Base-by-base conservation (phyloP, 2,888 invertebrate species). In the Lycocerus yunnanus region DNA sequence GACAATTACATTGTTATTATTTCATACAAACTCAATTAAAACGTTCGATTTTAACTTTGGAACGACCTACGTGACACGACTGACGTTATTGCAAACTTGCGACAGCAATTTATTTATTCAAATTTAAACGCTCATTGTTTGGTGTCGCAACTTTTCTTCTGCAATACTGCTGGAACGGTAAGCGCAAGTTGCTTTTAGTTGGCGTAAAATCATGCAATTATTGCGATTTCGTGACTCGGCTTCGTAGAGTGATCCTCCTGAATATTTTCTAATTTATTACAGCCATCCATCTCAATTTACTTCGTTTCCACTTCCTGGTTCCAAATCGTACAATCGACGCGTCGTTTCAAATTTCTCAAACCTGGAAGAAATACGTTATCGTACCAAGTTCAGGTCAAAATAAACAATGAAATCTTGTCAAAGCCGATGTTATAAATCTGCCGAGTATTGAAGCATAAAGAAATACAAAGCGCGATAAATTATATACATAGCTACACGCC, bases 11-110 rank as follows among this genome's bases (percentile, higher is more conserved):
- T 63, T 18, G 61, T 63, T n/a, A 11, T 61, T 16, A 11, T 61
- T 16, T 18, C 11, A 16, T 60, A 24, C 60, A 59, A 69, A 69
- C 60, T 16, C 16, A 15, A 69, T 69, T 69, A 60, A 69, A 60
- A 69, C 61, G 69, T 69, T 59, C 66, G 21, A 66, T 15, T 61
- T 61, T 61, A 61, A 59, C n/a, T 68, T 61, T 14, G 65, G 13
- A 27, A 63, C 69, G 60, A 63, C 20, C 21, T 65, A 71, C 66
- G 66, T 71, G 71, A 71, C 71, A 59, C 13, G 65, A 70, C 15
- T 58, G 66, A 21, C 59, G 65, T 66, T n/a, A n/a, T n/a, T 59
- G 71, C n/a, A 20, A 15, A 27, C 21, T 20, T 58, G 66, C 66
- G 66, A 71, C 66, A 66, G 24, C 15, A 66, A 66, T 66, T 66